phyloP scores from a whole-genome alignment of 1,140 invertebrate species.

The Polypedilum vanderplanki region DNA sequence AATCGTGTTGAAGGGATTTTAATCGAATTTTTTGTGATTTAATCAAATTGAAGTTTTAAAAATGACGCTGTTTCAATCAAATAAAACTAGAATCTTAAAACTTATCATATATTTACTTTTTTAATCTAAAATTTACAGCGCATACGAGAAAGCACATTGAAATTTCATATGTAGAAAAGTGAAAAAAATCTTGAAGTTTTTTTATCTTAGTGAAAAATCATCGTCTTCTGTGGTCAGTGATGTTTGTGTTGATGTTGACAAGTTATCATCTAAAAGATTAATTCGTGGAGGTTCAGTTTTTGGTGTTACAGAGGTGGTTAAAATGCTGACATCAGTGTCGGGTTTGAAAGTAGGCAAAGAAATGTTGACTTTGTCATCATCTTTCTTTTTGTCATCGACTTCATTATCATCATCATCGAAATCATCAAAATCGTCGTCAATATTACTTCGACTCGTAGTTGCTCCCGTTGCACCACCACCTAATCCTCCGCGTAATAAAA shows the following conservation, averaged over 20 bases:
- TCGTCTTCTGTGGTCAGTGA: conserved; percentile 2
- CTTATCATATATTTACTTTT: too few relatives aligned
- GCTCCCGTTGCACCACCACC: conserved; percentile 36
- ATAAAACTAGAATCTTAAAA: too few relatives aligned
- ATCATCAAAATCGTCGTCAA: conserved; percentile 38
- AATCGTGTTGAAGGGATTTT: too few relatives aligned
- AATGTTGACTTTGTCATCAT: conserved; percentile 36
- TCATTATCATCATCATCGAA: conserved; percentile 38
- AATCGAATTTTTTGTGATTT: too few relatives aligned
- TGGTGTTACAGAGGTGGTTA: conserved; percentile 44
- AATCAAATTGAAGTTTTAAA: too few relatives aligned
- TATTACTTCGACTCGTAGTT: not conserved
- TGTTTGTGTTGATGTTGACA: not conserved
- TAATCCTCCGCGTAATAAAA: conserved; percentile 52
- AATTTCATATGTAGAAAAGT: too few relatives aligned
- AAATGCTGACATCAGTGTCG: conserved; percentile 46
- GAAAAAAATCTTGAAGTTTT: too few relatives aligned
- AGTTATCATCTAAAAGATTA: not conserved
- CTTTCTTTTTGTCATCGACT: conserved; percentile 28
- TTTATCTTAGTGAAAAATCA: not conserved
- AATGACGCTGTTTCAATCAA: too few relatives aligned
- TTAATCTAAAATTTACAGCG: too few relatives aligned
- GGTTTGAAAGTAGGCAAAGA: conserved; percentile 42
- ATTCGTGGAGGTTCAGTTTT: not conserved
- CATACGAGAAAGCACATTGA: too few relatives aligned